Evolutionary conservation across 1,140 invertebrate species (phyloP), one percentile per base, ranked within the genome.

Genomic region (Drosophila rhopaloa): DNA sequence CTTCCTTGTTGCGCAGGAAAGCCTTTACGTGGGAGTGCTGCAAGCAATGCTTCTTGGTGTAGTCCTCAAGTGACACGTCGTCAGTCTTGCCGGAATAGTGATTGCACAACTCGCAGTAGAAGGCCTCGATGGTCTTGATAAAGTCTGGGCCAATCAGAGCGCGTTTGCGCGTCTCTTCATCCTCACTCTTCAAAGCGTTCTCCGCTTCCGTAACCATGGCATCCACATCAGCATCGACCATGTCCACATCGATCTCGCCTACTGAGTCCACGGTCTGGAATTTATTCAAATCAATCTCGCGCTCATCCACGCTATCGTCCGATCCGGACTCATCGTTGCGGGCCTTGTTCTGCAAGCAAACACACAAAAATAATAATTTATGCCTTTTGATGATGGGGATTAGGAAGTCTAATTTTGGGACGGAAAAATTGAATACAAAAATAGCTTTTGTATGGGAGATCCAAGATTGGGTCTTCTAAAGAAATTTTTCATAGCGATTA

Each of bases 261-360:
- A 97, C 96, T 16, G 96, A 96, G 92, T 97, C 96, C 8, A 97
- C 93, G 29, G 96, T 96, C 93, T 97, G 96, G 79, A 97, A 97
- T 86, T 97, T 96, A 55, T 97, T 96, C 47, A 97, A 93, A 93
- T 96, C 95, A 4, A 96, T 94, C 90, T 96, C 95, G 81, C 95
- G 95, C 68, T 96, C 95, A 79, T 95, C 95, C 1, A 93, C 95
- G 75, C 95, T 95, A 13, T 93, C 94, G 65, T 95, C 94, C 1
- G 81, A 90, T n/a, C 89, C 84, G 6, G 86, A 91, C 41, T 92
- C 91, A 57, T 89, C 88, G 44, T 91, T 92, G 41, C 92, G 89
- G 16, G 94, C 94, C 81, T 96, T 95, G 47, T 94, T 93, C 95
- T 95, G 73, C 35, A 56, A 91, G 11, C 0, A 19, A 40, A 16